Percentiles rank a stretch among this genome's conserved stretches.
phyloP scores from a whole-genome alignment of 1,140 invertebrate species.

The Sitobion miscanthi region DNA sequence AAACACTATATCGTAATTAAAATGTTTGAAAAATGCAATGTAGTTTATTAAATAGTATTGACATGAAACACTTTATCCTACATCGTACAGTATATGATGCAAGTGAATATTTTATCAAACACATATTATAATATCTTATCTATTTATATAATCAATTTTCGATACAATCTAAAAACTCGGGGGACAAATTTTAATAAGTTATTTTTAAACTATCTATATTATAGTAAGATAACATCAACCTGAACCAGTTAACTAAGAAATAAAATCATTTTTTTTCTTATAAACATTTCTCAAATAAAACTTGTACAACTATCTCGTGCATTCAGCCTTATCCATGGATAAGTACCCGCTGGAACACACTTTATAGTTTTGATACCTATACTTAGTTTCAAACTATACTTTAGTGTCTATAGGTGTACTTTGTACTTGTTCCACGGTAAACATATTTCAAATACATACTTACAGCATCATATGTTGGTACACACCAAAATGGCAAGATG shows the following conservation, averaged over 20 bases:
- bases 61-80: no score
- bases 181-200: background rate
- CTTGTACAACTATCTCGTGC: slow-evolving; percentile 20
- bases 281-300: slow-evolving; percentile 14
- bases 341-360: background rate
- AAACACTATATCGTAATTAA: background rate
- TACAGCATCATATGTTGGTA: background rate
- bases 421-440: background rate
- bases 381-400: background rate
- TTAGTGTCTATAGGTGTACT: background rate
- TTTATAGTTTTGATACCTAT: background rate
- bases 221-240: background rate
- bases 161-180: background rate
- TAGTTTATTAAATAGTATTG: no score
- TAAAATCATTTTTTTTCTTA: background rate
- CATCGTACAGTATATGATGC: no score
- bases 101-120: no score
- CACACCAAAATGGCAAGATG: background rate
- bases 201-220: no score
- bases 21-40: background rate
- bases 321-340: background rate
- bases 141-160: background rate
- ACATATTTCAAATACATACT: background rate
- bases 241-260: background rate
- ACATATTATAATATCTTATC: background rate